Base-by-base conservation (phyloP, 2,113 vertebrate species). In the Gymnogyps californianus region DNA sequence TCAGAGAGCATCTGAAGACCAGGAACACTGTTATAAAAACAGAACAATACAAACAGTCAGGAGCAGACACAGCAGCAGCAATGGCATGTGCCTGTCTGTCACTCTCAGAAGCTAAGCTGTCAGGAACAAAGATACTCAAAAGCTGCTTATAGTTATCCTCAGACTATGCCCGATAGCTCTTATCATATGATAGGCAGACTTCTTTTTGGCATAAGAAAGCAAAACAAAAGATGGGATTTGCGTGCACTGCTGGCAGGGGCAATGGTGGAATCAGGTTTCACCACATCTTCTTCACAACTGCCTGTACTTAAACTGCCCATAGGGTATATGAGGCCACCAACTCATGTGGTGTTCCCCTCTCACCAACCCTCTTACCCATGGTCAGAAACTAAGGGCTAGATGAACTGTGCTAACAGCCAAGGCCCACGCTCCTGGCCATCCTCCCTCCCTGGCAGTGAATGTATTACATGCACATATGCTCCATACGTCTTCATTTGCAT, bases 321-420 rank as follows among this genome's bases (percentile, higher is more conserved):
- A 17, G 46, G 57, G 11, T 6, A 11, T 4, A 20, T 1, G 6
- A 26, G 49, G 71, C 20, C 90, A 58, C 32, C 22, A 38, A 10
- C 26, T 51, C 7, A 3, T 2, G 16, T 5, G 16, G 29, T 4
- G 32, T 10, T 22, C 44, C 52, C 28, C 42, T 22, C 62, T 44
- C 40, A 38, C 31, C 32, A 13, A 6, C 10, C 40, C 20, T 46
- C 40, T 19, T 9, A 32, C 3, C 55, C 55, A 15, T 0, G 0
- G 57, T 11, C 34, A 64, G 28, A 44, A 55, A 26, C 13, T 3
- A 57, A 69, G 38, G n/a, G 47, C 57, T 38, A 52, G 64, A 44
- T 13, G 40, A 58, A 47, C 76, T 6, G 31, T 2, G 31, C 61
- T n/a, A 32, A 46, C 66, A 87, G 55, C 31, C 62, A 18, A 11